Conservation (phyloP, 2,888 invertebrate genomes). For the Aethes cnicana region DNA sequence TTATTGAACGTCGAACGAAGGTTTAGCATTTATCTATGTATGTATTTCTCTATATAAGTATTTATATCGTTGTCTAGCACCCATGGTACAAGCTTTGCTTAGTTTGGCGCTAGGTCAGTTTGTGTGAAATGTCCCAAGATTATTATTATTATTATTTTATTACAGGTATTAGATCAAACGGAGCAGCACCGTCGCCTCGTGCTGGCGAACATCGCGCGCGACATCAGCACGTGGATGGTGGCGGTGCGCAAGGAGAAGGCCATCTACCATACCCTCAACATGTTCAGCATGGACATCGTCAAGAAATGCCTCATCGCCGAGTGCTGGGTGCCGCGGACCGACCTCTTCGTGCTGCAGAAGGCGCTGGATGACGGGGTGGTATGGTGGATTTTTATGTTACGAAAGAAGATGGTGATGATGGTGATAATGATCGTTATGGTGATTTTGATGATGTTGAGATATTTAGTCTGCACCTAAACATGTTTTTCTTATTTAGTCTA, state of each 20-base stretch:
- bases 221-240: slow-evolving; percentile 93
- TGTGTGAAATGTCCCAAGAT: not conserved
- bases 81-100: no score
- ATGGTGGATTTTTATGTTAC: no score
- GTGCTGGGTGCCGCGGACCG: slow-evolving; percentile 91
- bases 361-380: slow-evolving; percentile 92
- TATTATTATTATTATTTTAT: not conserved
- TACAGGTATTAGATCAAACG: slow-evolving; percentile 91
- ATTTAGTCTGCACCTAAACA: no score
- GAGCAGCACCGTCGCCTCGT: slow-evolving; percentile 94
- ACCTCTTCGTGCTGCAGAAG: slow-evolving; percentile 87
- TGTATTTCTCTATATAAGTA: no score
- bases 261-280: slow-evolving; percentile 95
- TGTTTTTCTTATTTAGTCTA: no score
- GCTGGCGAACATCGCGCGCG: slow-evolving; percentile 91
- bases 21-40: no score
- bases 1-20: no score
- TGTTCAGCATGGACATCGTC: slow-evolving; percentile 95
- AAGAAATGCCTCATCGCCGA: slow-evolving; percentile 95
- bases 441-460: no score
- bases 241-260: slow-evolving; percentile 95
- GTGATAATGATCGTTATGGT: no score
- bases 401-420: no score
- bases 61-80: no score
- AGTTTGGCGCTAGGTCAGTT: slow-evolving; percentile 4